phyloP scores from a whole-genome alignment of 2,797 vertebrate species.

The Numenius phaeopus region DNA sequence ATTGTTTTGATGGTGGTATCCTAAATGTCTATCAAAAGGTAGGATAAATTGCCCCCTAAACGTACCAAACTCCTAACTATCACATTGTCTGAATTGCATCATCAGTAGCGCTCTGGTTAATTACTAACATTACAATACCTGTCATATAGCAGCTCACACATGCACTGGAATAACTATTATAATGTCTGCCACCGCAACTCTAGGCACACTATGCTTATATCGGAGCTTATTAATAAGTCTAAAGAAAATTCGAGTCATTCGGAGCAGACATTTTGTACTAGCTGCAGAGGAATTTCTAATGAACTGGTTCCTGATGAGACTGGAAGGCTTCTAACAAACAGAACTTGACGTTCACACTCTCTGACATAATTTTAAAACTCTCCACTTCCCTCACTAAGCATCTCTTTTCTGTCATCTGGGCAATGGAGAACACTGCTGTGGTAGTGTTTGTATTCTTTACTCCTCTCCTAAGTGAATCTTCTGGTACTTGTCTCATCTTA shows the following conservation, averaged over 20 bases:
- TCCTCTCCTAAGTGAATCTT: not conserved
- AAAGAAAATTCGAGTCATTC: not conserved
- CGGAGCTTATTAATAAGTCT: not conserved
- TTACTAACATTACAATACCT: not conserved
- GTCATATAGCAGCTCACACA: not conserved
- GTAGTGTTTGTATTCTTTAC: not conserved
- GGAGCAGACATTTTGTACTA: not conserved
- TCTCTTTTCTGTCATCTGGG: not conserved
- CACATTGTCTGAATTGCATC: not conserved
- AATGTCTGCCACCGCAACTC: not conserved
- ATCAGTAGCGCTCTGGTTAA: not conserved
- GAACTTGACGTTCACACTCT: not conserved
- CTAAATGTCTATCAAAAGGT: not conserved
- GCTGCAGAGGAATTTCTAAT: slow-evolving; percentile 26
- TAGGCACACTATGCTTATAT: not conserved
- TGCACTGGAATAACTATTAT: not conserved
- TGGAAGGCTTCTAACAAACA: slow-evolving; percentile 13
- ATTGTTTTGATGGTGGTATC: not conserved
- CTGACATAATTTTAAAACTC: not conserved
- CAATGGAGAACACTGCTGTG: not conserved
- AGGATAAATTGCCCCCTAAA: not conserved
- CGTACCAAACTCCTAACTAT: not conserved
- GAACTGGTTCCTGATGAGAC: slow-evolving; percentile 25
- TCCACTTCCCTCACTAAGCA: not conserved
- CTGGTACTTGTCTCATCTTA: not conserved